phyloP scores from a whole-genome alignment of 2,113 vertebrate species.

The Diadophis punctatus region DNA sequence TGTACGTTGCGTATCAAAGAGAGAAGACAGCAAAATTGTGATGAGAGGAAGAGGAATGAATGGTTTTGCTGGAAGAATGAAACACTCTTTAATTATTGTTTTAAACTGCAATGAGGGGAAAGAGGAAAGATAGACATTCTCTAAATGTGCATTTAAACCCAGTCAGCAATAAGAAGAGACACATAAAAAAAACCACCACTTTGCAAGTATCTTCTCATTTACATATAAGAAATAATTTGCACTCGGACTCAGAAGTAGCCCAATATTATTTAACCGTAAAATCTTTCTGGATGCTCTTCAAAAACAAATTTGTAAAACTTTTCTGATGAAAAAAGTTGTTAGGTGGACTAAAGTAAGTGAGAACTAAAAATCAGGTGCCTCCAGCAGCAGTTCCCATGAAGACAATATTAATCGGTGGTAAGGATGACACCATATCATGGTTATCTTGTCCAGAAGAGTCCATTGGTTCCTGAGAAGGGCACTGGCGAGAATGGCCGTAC shows the following conservation, averaged over 20 bases:
- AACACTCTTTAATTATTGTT: background rate
- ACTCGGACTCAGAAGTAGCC: background rate
- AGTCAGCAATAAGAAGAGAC: background rate
- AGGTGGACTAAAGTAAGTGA: slow-evolving; percentile 5
- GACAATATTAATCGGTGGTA: slow-evolving; percentile 96
- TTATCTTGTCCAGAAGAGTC: slow-evolving; percentile 69
- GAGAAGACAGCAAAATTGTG: background rate
- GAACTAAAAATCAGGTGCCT: slow-evolving; percentile 69
- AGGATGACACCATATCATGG: slow-evolving; percentile 83
- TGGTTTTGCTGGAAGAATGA: background rate
- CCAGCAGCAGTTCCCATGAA: slow-evolving; percentile 88
- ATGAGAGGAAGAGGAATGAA: background rate
- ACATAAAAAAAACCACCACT: background rate
- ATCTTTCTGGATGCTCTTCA: slow-evolving; percentile 7
- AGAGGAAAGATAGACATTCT: background rate
- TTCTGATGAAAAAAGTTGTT: slow-evolving; percentile 1
- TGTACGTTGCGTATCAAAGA: background rate
- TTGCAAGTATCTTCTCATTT: slow-evolving; percentile 6
- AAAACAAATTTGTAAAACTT: slow-evolving; percentile 35
- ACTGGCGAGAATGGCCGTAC: slow-evolving; percentile 79
- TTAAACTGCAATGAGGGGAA: background rate
- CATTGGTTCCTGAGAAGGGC: slow-evolving; percentile 79
- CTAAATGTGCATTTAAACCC: background rate
- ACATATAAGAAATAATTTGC: slow-evolving; percentile 30
- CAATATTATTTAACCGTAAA: background rate